Percentiles rank a stretch among this genome's conserved stretches.
phyloP scores from a whole-genome alignment of 2,797 vertebrate genomes.

The Falco cherrug region DNA sequence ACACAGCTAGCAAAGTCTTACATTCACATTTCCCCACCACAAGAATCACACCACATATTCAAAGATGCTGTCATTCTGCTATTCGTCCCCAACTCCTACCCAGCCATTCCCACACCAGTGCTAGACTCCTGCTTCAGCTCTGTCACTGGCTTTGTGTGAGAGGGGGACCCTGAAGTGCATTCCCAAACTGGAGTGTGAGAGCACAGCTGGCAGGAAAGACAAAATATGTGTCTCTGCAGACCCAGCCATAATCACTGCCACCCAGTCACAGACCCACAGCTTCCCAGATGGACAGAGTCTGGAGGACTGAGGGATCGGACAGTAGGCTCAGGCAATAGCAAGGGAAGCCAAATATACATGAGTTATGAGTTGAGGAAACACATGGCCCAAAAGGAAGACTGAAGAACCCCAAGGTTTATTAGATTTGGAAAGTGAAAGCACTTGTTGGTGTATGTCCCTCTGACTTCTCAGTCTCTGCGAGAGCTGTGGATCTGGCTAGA shows the following conservation, averaged over 20 bases:
- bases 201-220: background rate
- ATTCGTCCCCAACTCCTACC: background rate
- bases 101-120: background rate
- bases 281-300: background rate
- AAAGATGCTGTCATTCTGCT: background rate
- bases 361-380: background rate
- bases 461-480: background rate
- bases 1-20: background rate
- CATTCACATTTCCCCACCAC: background rate
- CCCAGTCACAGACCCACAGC: background rate
- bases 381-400: background rate
- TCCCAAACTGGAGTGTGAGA: background rate
- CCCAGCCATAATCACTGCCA: background rate
- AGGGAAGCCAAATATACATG: background rate
- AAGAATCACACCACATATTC: background rate
- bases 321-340: background rate
- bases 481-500: background rate
- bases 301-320: background rate
- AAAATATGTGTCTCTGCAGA: background rate
- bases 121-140: background rate
- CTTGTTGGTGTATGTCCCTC: background rate
- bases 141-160: background rate
- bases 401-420: background rate
- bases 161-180: accelerated
- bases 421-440: background rate